Evolutionary conservation across 2,113 vertebrate species (phyloP), one percentile per base, ranked within the genome.

Genomic region (Cacatua alba): DNA sequence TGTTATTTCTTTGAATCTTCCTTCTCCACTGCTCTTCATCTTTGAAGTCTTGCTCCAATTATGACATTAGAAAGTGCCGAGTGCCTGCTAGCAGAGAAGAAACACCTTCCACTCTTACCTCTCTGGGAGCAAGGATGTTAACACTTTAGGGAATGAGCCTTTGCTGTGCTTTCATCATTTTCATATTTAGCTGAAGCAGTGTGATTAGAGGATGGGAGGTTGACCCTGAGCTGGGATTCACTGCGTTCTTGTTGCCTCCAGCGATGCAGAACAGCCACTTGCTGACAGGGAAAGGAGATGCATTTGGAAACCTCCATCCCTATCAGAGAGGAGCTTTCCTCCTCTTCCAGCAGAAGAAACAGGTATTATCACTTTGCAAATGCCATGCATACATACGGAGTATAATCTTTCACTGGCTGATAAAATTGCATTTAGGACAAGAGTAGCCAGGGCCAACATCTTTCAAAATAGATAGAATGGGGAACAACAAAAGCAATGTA

Each of bases 161-260:
- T 31, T 90, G 70, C 17, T 85, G 46, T 77, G 69, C 60, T 92
- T 86, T 86, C 60, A 88, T 64, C 77, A 71, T 92, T 93, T 93
- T 81, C 60, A 71, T 13, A 11, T 72, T 91, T 92, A 91, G 82
- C 79, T 94, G 89, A 93, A 81, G 63, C 18, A 46, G 23, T 33
- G 55, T 93, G 86, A 86, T 92, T 94, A 92, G 86, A 88, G 94
- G 43, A 92, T 49, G 46, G 44, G 89, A 92, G 31, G 17, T 19
- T 95, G 89, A 88, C 68, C 52, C 64, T 86, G 39, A 92, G 62
- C 49, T 87, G 69, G 68, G 53, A 87, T 86, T 68, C 14, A 21
- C 39, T 75, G 39, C 7, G 4, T 92, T 94, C 62, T 43, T 92
- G 46, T 72, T 94, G 83, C 88, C 65, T 88, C 80, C 63, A 88